phyloP scores from a whole-genome alignment of 2,113 vertebrate species.

The Anser cygnoides region DNA sequence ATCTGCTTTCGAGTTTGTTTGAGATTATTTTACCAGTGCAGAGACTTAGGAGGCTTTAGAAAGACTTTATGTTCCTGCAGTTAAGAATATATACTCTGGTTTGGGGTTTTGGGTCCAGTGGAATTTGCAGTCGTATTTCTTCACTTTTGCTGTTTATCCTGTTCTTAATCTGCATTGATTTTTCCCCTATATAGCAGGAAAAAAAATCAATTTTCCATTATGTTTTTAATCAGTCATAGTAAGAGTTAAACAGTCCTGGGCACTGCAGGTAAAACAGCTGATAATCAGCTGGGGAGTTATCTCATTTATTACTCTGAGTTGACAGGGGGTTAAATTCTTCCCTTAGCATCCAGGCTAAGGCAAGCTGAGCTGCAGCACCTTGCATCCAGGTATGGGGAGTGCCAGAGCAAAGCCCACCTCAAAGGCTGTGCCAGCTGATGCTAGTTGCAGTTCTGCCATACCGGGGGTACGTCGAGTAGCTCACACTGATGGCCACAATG shows the following conservation, averaged over 20 bases:
- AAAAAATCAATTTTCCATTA: slow-evolving; percentile 76
- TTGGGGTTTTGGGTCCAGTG: background rate
- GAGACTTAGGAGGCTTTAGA: background rate
- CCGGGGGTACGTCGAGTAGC: background rate
- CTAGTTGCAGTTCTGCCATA: background rate
- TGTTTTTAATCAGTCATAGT: slow-evolving; percentile 65
- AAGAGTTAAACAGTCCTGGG: slow-evolving; percentile 27
- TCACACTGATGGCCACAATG: background rate
- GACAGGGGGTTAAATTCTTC: slow-evolving; percentile 7
- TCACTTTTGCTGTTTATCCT: slow-evolving; percentile 43
- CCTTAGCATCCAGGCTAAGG: background rate
- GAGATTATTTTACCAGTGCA: slow-evolving; percentile 29
- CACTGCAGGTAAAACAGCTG: slow-evolving; percentile 41
- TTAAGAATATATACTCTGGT: background rate
- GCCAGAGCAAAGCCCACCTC: background rate
- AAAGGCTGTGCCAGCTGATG: background rate
- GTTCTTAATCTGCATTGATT: slow-evolving; percentile 72
- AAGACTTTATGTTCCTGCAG: background rate
- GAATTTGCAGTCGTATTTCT: slow-evolving; percentile 2
- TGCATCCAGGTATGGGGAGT: background rate
- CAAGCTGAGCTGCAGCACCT: background rate
- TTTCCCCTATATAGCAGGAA: background rate
- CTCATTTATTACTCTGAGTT: slow-evolving; percentile 31
- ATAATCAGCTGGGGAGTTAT: slow-evolving; percentile 43
- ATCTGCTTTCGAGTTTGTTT: slow-evolving; percentile 32